phyloP scores from a whole-genome alignment of 1,140 invertebrate genomes.

The Drosophila bocki region DNA sequence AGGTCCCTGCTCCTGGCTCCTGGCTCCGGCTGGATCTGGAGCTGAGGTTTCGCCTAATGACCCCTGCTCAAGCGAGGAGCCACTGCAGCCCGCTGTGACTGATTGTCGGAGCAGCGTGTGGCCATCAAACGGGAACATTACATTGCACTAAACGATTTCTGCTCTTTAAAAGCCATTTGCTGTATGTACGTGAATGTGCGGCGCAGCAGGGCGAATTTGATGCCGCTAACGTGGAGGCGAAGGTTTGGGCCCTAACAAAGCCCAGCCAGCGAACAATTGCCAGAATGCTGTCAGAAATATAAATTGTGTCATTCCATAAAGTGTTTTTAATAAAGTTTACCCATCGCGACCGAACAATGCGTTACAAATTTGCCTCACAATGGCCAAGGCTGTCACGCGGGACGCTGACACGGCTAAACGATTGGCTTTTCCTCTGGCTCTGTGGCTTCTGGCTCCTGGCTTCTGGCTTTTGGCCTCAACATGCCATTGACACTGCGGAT shows the following conservation, averaged over 20 bases:
- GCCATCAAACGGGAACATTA: constrained; percentile 39
- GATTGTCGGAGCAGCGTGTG: constrained; percentile 43
- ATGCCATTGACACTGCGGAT: constrained; percentile 59
- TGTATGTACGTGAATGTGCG: constrained; percentile 17
- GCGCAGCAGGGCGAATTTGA: constrained; percentile 32
- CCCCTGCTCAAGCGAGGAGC: constrained; percentile 1
- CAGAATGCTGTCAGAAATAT: constrained; percentile 34
- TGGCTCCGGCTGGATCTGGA: not conserved
- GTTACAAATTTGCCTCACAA: constrained; percentile 74
- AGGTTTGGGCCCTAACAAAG: constrained; percentile 16
- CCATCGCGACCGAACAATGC: constrained; percentile 61
- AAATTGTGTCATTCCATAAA: constrained; percentile 57
- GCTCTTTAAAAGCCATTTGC: constrained; percentile 52
- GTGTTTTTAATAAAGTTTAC: constrained; percentile 61
- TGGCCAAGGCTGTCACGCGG: constrained; percentile 35
- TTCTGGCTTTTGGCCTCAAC: constrained; percentile 10
- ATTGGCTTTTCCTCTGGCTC: constrained; percentile 30
- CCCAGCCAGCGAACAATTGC: constrained; percentile 20
- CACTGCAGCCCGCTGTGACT: constrained; percentile 41
- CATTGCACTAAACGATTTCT: constrained; percentile 45
- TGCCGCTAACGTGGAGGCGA: not conserved
- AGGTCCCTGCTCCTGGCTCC: not conserved
- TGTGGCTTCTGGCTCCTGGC: constrained; percentile 13
- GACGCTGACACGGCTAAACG: constrained; percentile 45
- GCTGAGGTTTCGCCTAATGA: constrained; percentile 27